Evolutionary conservation across 2,888 invertebrate species (phyloP), one percentile per base, ranked within the genome.

Genomic region (Drosophila neotestacea): DNA sequence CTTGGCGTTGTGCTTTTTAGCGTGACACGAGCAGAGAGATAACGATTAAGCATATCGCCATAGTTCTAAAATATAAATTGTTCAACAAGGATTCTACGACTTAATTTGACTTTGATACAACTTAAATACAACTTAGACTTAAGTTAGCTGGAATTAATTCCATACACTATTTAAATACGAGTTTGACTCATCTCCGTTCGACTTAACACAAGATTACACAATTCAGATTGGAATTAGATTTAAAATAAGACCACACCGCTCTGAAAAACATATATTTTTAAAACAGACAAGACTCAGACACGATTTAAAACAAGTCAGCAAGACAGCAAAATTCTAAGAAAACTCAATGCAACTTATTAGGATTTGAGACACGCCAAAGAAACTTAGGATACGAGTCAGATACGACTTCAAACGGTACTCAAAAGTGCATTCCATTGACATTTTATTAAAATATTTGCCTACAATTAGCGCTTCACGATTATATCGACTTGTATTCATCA

Each of bases 21-120:
- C 62, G 56, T 56, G 62, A 27, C 62, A 62, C 55, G 39, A 54
- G 22, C 10, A 16, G 6, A 34, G 10, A 22, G 22, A 34, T 4
- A n/a, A 30, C 2, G 32, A 4, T 4, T 4, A 1, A 13, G 34
- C 5, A 34, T 16, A 16, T 11, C 4, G 11, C n/a, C 11, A 11
- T 48, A 11, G 4, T 10, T 41, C n/a, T 16, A 11, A 7, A 48
- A 16, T 16, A n/a, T 30, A 1, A 47, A 9, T 28, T 47, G 30
- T 30, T 30, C 30, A 47, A 47, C 30, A 47, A 30, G 7, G 27
- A 36, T n/a, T 50, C 34, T 11, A 9, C 9, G n/a, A 28, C 27
- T 38, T 38, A 38, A 36, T 36, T n/a, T 5, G 34, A 28, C n/a
- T 52, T 9, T 7, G 9, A 30, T 30, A 6, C 30, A 30, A 30